These are phyloP conservation scores for Galeopsomyia nigrocyanea DNA, from an alignment of 2,888 invertebrate species.

Conservation along the genomic window DNA sequence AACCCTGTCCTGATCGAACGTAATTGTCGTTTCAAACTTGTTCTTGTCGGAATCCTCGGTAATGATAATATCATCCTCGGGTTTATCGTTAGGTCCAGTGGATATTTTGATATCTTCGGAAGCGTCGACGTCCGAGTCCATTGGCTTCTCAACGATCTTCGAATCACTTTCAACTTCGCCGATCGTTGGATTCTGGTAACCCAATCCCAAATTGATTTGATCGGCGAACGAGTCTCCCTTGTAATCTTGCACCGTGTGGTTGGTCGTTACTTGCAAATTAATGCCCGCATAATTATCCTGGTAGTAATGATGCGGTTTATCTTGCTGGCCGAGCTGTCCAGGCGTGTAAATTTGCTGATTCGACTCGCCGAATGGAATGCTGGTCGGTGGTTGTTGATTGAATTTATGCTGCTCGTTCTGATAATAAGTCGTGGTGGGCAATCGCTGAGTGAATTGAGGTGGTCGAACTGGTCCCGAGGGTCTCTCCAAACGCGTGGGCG, in stretches of 20 bases:
- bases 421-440: slow-evolving; percentile 44
- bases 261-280: slow-evolving; percentile 19
- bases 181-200: slow-evolving; percentile 16
- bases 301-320: slow-evolving; percentile 18
- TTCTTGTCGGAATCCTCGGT: slow-evolving; percentile 15
- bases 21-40: slow-evolving; percentile 13
- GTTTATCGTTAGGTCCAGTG: slow-evolving; percentile 29
- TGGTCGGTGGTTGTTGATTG: slow-evolving; percentile 16
- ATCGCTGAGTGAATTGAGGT: slow-evolving; percentile 46
- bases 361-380: slow-evolving; percentile 15
- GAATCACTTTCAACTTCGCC: background rate
- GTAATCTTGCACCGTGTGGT: slow-evolving; percentile 4
- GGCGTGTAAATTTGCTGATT: slow-evolving; percentile 15
- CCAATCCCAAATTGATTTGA: slow-evolving; percentile 11
- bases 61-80: background rate
- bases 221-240: slow-evolving; percentile 15
- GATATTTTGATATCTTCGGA: slow-evolving; percentile 56
- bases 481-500: slow-evolving; percentile 54
- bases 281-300: slow-evolving; percentile 23
- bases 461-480: slow-evolving; percentile 49
- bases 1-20: slow-evolving; percentile 11
- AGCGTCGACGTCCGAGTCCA: slow-evolving; percentile 55
- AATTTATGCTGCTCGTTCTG: slow-evolving; percentile 50
- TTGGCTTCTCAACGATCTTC: slow-evolving; percentile 24
- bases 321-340: slow-evolving; percentile 8